Conservation (phyloP, 2,888 invertebrate genomes). For the Polia nebulosa region DNA sequence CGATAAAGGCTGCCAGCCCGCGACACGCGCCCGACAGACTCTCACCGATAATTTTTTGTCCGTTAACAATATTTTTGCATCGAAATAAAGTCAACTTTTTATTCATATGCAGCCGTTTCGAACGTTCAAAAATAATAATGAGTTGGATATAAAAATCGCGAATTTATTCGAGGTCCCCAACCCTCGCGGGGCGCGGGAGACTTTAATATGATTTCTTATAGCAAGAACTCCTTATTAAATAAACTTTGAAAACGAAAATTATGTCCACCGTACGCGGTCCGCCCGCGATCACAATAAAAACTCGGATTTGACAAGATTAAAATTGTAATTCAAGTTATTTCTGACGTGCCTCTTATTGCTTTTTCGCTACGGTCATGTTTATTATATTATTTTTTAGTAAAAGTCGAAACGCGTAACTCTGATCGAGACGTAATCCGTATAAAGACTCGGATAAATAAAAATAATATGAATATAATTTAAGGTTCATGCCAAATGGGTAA, state of each 20-base stretch:
- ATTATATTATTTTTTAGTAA: slow-evolving; percentile 74
- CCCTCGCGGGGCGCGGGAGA: slow-evolving; percentile 71
- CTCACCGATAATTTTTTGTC: slow-evolving; percentile 77
- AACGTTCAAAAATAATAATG: slow-evolving; percentile 88
- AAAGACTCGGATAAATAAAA: slow-evolving; percentile 68
- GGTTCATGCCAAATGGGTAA: slow-evolving; percentile 58
- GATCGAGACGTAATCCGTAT: slow-evolving; percentile 77
- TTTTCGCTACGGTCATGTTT: slow-evolving; percentile 84
- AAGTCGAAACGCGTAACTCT: slow-evolving; percentile 72
- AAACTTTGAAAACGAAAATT: slow-evolving; percentile 88
- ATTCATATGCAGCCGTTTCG: slow-evolving; percentile 86
- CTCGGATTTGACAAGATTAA: slow-evolving; percentile 90
- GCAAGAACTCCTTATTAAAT: slow-evolving; percentile 87
- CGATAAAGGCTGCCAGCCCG: slow-evolving; percentile 64
- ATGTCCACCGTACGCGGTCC: slow-evolving; percentile 81
- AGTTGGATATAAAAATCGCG: slow-evolving; percentile 88
- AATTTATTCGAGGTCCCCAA: slow-evolving; percentile 83
- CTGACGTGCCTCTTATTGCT: slow-evolving; percentile 89
- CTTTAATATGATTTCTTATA: slow-evolving; percentile 87
- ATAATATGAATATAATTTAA: slow-evolving; percentile 63
- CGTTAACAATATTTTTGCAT: slow-evolving; percentile 86
- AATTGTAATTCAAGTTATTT: slow-evolving; percentile 90
- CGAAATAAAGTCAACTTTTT: slow-evolving; percentile 86
- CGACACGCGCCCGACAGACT: slow-evolving; percentile 67
- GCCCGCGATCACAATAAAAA: slow-evolving; percentile 88